Evolutionary conservation across 2,113 vertebrate genomes (phyloP).

Genomic region (Nothocercus julius): DNA sequence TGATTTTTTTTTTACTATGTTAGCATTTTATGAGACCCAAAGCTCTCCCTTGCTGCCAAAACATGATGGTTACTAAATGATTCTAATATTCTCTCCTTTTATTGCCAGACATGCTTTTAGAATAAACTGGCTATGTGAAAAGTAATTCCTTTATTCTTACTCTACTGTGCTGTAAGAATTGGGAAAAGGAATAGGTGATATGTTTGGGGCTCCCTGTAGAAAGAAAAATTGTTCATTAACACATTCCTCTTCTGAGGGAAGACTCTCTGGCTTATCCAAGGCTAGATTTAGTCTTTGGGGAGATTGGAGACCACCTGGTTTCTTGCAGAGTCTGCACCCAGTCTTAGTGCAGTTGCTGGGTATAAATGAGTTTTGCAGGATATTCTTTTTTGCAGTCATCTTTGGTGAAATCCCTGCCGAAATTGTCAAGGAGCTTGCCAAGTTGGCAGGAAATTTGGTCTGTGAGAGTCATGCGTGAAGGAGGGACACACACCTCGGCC

Average conservation of each 20-base stretch:
- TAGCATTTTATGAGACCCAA: constrained; percentile 10
- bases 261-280: not conserved
- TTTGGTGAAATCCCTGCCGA: not conserved
- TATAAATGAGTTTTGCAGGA: not conserved
- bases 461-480: not conserved
- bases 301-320: not conserved
- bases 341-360: not conserved
- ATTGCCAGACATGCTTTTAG: constrained; percentile 38
- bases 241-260: not conserved
- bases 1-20: not conserved
- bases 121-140: constrained; percentile 11
- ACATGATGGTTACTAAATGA: constrained; percentile 4
- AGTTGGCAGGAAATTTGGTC: not conserved
- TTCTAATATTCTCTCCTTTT: constrained; percentile 32
- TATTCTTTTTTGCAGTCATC: not conserved
- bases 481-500: not conserved
- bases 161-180: not conserved
- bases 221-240: not conserved
- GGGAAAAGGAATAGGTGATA: not conserved
- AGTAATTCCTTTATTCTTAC: constrained; percentile 6
- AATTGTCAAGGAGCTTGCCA: not conserved
- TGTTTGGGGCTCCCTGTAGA: not conserved
- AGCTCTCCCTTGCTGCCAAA: constrained; percentile 17
- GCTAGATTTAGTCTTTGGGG: not conserved
- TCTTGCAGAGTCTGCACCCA: not conserved